Conservation (phyloP, 2,888 invertebrate species). For the Alentia gelatinosa region DNA sequence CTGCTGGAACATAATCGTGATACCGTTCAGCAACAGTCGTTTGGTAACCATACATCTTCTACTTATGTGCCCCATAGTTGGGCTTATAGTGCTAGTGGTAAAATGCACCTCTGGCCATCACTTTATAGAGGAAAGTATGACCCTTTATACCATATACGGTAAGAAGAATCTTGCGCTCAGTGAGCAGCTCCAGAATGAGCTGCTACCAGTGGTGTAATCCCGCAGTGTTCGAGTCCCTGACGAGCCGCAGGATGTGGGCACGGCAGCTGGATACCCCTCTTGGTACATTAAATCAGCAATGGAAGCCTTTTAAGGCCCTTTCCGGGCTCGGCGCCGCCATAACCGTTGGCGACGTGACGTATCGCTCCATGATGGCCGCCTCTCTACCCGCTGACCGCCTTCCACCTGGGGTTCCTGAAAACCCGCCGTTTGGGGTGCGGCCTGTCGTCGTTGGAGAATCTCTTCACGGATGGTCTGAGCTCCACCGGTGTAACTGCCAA, state of each 20-base stretch:
- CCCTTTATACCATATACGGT: no score
- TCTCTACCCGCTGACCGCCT: background rate
- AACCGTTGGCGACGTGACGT: background rate
- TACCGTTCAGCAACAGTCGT: no score
- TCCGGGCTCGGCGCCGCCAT: background rate
- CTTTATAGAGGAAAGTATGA: no score
- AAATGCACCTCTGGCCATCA: no score
- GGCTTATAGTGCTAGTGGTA: no score
- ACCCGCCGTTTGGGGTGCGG: background rate
- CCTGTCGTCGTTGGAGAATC: background rate
- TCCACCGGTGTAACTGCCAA: background rate
- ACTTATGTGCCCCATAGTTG: no score
- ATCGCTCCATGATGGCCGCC: background rate
- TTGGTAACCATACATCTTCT: no score
- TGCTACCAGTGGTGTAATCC: no score
- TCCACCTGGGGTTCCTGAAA: background rate
- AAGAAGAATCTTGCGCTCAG: no score
- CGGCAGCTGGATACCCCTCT: background rate
- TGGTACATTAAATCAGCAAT: background rate
- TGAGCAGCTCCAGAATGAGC: no score
- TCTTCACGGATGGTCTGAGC: background rate
- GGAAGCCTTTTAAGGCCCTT: background rate
- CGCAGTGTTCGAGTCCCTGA: no score
- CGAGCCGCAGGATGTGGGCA: background rate
- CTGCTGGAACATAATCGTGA: no score